These are phyloP conservation scores for Augochlorella aurata DNA, from an alignment of 2,888 invertebrate genomes.

Conservation along the genomic window DNA sequence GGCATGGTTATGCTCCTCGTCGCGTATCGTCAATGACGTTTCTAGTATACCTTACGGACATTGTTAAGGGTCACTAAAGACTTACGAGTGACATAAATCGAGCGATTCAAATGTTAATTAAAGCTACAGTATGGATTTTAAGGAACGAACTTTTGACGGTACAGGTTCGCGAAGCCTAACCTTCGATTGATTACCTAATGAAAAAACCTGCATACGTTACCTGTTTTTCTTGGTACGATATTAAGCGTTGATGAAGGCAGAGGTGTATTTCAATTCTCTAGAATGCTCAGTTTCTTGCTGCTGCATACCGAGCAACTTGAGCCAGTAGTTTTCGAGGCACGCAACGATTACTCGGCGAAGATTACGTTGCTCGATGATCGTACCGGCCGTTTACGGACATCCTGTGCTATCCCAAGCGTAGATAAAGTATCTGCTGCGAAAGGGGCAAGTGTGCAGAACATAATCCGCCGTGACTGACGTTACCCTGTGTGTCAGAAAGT, in stretches of 20 bases:
- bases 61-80: too few species aligned
- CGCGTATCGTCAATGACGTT: neutral
- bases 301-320: neutral
- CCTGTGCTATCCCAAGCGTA: slow-evolving; percentile 19
- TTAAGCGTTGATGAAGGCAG: neutral
- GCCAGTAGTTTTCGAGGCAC: neutral
- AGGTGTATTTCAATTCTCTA: neutral
- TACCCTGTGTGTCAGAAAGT: slow-evolving; percentile 40
- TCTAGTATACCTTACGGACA: too few species aligned
- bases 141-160: too few species aligned
- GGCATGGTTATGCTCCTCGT: neutral
- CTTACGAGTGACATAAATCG: too few species aligned
- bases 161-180: too few species aligned
- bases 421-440: slow-evolving; percentile 37
- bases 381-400: slow-evolving; percentile 17
- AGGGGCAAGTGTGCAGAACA: slow-evolving; percentile 49
- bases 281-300: neutral
- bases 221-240: neutral
- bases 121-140: too few species aligned
- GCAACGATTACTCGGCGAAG: slow-evolving; percentile 15
- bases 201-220: neutral
- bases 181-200: too few species aligned
- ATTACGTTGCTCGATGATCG: slow-evolving; percentile 18
- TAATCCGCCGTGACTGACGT: slow-evolving; percentile 50
- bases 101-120: too few species aligned